Percentiles rank a stretch among this genome's conserved stretches.
Conservation (phyloP, 1,140 invertebrate species). For the Campoletis sonorensis region DNA sequence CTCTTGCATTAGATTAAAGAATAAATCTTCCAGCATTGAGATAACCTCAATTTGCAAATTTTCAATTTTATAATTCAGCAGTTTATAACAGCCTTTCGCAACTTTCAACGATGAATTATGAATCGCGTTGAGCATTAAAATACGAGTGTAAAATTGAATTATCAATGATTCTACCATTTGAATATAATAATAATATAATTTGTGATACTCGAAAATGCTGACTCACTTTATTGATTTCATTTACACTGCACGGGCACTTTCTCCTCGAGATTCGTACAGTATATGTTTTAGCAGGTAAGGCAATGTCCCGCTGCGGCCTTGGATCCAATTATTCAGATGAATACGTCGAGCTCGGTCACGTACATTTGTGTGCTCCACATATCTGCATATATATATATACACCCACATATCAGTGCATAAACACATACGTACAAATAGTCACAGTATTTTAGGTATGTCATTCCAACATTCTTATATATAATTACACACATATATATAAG, state of each 20-base stretch:
- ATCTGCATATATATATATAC: constrained; percentile 44
- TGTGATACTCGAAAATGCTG: no score
- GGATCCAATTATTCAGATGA: constrained; percentile 62
- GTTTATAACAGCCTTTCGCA: no score
- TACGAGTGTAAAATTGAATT: no score
- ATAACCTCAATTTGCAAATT: no score
- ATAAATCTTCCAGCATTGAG: no score
- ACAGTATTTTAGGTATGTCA: constrained; percentile 55
- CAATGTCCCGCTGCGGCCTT: constrained; percentile 61
- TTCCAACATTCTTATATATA: not conserved
- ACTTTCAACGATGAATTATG: no score
- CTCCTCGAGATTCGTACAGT: constrained; percentile 8
- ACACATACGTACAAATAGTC: constrained; percentile 32
- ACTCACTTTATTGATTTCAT: not conserved
- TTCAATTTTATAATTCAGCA: no score
- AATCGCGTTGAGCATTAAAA: no score
- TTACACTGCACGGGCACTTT: not conserved
- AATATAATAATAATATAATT: no score
- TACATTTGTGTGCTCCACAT: constrained; percentile 36
- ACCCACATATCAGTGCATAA: constrained; percentile 14
- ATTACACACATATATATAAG: not conserved
- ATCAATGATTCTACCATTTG: no score
- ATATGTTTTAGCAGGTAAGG: constrained; percentile 54
- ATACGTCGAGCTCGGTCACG: constrained; percentile 49
- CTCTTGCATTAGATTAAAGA: no score